Base-by-base conservation (phyloP, 2,888 invertebrate genomes). In the Dryadula phaetusa region DNA sequence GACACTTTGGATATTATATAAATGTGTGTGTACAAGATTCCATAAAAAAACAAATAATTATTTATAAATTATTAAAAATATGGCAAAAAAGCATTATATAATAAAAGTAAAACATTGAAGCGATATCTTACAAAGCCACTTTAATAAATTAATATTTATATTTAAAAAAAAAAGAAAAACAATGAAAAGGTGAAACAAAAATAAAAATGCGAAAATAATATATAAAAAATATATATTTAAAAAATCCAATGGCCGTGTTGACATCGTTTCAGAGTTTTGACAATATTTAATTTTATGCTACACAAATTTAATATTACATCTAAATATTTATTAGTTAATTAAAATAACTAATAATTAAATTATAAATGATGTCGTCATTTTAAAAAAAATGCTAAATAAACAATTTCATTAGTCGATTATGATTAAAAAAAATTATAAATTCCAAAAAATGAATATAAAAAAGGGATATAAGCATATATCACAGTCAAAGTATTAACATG, bases 161-260 rank as follows among this genome's bases (percentile, higher is more conserved):
- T 32, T 25, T 34, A 52, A 42, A 28, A 44, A 64, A 52, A 66
- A 53, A 62, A 62, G 28, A 8, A 49, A 47, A 61, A 44, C 44
- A 52, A 34, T 62, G 58, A 52, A 62, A 58, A 37, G 49, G 47
- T 70, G 63, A 71, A 70, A 75, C 76, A 79, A 73, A 87, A 88
- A 90, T 87, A 88, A 89, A 90, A 91, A 87, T 82, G 79, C 84
- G 75, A 75, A 79, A 74, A 75, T 73, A 77, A 70, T 71, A 73
- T 75, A 83, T 75, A 83, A 78, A 81, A 82, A 83, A 75, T 67
- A 82, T 89, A 89, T 91, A 89, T 90, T 88, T 77, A 85, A 84
- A 22, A 25, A 85, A 82, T 87, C 86, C 88, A 91, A 90, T 89
- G 90, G 90, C 90, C 84, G 76, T 86, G 88, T 82, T 85, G 73